These are phyloP conservation scores for Serinus canaria DNA, from an alignment of 2,113 vertebrate species.

Conservation along the genomic window DNA sequence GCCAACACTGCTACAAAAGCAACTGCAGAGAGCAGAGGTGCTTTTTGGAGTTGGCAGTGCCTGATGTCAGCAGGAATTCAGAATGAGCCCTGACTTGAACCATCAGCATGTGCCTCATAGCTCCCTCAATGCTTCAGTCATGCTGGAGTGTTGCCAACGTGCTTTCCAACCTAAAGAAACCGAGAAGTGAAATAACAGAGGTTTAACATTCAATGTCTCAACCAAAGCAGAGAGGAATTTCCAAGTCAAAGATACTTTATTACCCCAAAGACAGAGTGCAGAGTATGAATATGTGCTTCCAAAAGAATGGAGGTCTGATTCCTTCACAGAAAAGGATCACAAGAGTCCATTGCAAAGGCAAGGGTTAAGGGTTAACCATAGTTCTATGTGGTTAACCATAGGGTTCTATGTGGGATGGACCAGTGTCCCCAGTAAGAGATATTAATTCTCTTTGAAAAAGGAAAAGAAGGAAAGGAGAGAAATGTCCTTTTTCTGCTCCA, in stretches of 20 bases:
- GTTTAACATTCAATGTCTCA: background rate
- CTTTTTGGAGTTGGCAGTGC: background rate
- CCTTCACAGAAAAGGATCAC: background rate
- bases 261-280: background rate
- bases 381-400: no score
- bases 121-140: background rate
- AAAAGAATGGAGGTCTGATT: background rate
- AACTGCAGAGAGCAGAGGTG: background rate
- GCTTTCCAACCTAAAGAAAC: background rate
- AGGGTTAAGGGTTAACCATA: no score
- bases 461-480: background rate
- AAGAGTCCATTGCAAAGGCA: background rate
- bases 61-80: conserved; percentile 10
- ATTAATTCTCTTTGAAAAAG: background rate
- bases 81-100: conserved; percentile 19
- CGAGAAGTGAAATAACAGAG: background rate
- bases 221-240: background rate
- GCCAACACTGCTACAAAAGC: background rate
- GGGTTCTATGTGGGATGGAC: background rate
- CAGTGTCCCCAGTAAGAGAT: background rate
- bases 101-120: background rate
- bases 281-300: background rate
- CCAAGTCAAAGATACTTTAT: background rate
- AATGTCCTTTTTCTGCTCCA: background rate
- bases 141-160: background rate